Conservation (phyloP, 2,888 invertebrate species). For the Sepiola atlantica region DNA sequence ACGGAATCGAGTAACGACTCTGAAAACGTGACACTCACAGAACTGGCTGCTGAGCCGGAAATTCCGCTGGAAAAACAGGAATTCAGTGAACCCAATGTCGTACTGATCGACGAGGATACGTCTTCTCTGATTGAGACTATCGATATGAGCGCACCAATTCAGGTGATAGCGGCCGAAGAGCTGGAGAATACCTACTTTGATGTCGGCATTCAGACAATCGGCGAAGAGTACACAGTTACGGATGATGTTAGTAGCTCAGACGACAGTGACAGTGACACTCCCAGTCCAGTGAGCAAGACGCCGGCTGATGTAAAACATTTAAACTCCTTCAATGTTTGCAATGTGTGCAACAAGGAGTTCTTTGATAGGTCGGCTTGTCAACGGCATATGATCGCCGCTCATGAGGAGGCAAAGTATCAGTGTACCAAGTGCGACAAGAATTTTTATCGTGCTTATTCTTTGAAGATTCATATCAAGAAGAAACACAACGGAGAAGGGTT, state of each 20-base stretch:
- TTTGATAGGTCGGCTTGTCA: conserved; percentile 24
- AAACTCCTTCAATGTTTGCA: not conserved
- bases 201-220: conserved; percentile 37
- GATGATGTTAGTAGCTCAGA: conserved; percentile 34
- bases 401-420: conserved; percentile 34
- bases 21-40: conserved; percentile 32
- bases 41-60: not conserved
- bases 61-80: not conserved
- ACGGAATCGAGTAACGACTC: conserved; percentile 32
- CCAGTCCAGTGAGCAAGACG: conserved; percentile 11
- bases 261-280: conserved; percentile 20
- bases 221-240: conserved; percentile 40
- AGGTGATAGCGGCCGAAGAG: conserved; percentile 12
- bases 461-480: conserved; percentile 39
- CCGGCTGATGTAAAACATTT: conserved; percentile 8
- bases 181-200: conserved; percentile 40
- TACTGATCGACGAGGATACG: not conserved
- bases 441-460: conserved; percentile 32
- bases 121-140: not conserved
- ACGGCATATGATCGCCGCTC: conserved; percentile 34
- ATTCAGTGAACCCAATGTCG: not conserved
- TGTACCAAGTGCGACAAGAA: conserved; percentile 38
- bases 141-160: not conserved
- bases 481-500: conserved; percentile 43
- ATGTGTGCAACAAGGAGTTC: conserved; percentile 34